Percentiles rank a stretch among this genome's conserved stretches.
Evolutionary conservation across 2,888 invertebrate species (phyloP).

Genomic region (Pyrrhosoma nymphula): DNA sequence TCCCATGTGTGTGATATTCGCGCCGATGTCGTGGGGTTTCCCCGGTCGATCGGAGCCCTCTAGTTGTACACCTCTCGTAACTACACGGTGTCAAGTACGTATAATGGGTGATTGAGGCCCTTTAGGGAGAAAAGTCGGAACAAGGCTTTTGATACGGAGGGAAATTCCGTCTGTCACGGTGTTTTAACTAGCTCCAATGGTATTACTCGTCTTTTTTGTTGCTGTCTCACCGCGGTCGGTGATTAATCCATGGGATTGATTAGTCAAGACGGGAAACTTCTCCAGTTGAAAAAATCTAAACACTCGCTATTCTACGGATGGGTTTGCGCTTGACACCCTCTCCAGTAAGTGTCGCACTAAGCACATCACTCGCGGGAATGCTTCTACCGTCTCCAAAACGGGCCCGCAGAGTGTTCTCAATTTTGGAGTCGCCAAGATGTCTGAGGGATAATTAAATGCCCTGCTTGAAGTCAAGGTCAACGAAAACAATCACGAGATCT

Average conservation of each 20-base stretch:
- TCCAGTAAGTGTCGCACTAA: background rate
- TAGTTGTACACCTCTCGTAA: constrained; percentile 43
- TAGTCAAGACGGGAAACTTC: background rate
- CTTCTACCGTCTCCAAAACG: background rate
- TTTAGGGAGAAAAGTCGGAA: background rate
- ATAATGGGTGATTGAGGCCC: constrained; percentile 14
- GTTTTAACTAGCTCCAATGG: background rate
- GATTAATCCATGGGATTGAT: background rate
- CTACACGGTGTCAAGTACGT: constrained; percentile 45
- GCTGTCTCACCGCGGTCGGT: background rate
- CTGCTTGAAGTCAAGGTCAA: constrained; percentile 16
- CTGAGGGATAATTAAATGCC: constrained; percentile 1
- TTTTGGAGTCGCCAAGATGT: constrained; percentile 30
- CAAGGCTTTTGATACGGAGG: background rate
- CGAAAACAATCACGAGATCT: background rate
- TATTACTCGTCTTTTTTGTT: background rate
- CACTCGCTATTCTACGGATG: background rate
- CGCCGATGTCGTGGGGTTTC: constrained; percentile 62
- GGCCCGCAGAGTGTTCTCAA: background rate
- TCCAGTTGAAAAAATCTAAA: background rate
- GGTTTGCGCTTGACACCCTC: background rate
- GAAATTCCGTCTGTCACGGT: background rate
- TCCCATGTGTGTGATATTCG: constrained; percentile 42
- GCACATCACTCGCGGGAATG: background rate
- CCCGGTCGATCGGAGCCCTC: constrained; percentile 57